Evolutionary conservation across 2,113 vertebrate genomes (phyloP).

Genomic region (Nicator chloris): DNA sequence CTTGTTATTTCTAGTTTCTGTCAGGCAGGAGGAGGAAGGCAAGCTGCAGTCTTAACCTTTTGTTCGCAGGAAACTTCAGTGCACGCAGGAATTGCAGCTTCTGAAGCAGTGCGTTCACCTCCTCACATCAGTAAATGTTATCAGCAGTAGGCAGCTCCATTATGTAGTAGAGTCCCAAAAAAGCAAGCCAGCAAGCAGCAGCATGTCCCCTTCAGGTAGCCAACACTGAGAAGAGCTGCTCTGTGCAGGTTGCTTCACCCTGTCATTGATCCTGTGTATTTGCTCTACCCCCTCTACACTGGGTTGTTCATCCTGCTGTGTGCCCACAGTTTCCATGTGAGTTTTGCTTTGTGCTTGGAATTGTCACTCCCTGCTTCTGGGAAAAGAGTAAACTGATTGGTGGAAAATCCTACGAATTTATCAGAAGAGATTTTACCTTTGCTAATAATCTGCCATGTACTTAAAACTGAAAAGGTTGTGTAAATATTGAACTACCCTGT

Average conservation of each 20-base stretch:
- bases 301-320: fast-evolving
- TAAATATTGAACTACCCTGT: not conserved
- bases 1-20: not conserved
- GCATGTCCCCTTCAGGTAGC: not conserved
- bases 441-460: not conserved
- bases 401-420: not conserved
- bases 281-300: fast-evolving
- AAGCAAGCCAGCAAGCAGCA: not conserved
- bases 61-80: not conserved
- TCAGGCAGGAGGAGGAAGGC: not conserved
- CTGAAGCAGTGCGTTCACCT: not conserved
- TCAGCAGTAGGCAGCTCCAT: not conserved
- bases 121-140: not conserved
- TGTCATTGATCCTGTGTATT: fast-evolving
- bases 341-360: not conserved
- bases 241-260: not conserved
- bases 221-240: not conserved
- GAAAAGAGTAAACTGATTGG: not conserved
- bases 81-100: not conserved
- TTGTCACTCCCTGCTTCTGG: not conserved
- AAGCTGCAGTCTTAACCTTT: not conserved
- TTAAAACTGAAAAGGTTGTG: not conserved
- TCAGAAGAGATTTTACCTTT: not conserved
- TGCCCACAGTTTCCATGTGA: not conserved
- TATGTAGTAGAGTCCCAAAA: not conserved